Conservation (phyloP, 2,888 invertebrate genomes). For the Scaptomyza caliginosa region DNA sequence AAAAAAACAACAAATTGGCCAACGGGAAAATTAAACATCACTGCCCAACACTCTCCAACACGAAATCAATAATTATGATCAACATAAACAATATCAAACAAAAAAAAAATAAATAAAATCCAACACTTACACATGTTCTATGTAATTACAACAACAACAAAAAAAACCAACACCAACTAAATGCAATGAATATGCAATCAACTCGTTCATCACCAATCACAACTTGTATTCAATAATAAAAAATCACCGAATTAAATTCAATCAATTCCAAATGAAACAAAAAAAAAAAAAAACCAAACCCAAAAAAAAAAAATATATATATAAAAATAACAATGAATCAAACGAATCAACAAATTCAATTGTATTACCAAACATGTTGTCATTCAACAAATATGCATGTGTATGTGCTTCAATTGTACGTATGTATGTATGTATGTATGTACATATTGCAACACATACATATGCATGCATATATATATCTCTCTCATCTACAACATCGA, state of each 20-base stretch:
- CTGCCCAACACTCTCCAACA: conserved; percentile 41
- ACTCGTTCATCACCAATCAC: conserved; percentile 51
- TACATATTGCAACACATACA: conserved; percentile 49
- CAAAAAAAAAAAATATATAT: conserved; percentile 30
- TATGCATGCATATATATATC: conserved; percentile 48
- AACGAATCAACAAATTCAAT: conserved; percentile 52
- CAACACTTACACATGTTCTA: conserved; percentile 29
- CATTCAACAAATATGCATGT: conserved; percentile 62
- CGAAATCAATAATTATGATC: conserved; percentile 26
- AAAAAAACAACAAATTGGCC: conserved; percentile 31
- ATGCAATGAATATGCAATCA: conserved; percentile 66
- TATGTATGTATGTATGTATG: conserved; percentile 31
- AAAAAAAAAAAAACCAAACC: conserved; percentile 9
- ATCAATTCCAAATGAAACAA: conserved; percentile 7
- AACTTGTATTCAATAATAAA: conserved; percentile 27
- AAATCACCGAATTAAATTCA: conserved; percentile 25
- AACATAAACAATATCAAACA: conserved; percentile 1
- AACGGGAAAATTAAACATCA: conserved; percentile 37
- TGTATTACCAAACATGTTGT: conserved; percentile 48
- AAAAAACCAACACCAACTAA: conserved; percentile 43
- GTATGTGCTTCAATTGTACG: conserved; percentile 55
- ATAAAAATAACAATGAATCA: conserved; percentile 8
- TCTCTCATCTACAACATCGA: conserved; percentile 73
- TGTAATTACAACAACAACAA: conserved; percentile 27
- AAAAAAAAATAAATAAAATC: neutral